Base-by-base conservation (phyloP, 1,140 invertebrate genomes). In the Diachasma alloeum region DNA sequence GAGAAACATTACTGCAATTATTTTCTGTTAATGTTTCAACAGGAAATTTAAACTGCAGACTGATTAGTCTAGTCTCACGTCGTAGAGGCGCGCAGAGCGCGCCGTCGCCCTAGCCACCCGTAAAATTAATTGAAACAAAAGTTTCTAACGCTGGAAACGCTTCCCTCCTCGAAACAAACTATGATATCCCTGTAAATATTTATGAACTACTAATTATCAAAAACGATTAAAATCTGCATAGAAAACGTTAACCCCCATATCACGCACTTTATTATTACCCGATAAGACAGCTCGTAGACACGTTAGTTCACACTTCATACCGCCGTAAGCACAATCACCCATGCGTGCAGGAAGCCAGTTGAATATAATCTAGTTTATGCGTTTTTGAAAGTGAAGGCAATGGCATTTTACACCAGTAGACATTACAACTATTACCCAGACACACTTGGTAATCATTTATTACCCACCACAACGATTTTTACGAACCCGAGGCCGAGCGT, bases 401-500 rank as follows among this genome's bases (percentile, higher is more conserved):
- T 63, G 59, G 59, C 59, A 63, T 63, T 63, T 63, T 26, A 63
- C 59, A 63, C 59, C 4, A 19, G 11, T 15, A 63, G 24, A 26
- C 48, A 17, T 31, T 31, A 19, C 48, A 19, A 56, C 39, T 19
- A 31, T 31, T 59, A 59, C 22, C 9, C 53, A 17, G 19, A 31
- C 59, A 63, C 59, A 63, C 11, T 6, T 15, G 4, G 4, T 17
- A 63, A 63, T 63, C 59, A 63, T 63, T 63, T 63, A 63, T 63
- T 63, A 63, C 22, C 19, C 2, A 6, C n/a, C 48, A 19, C 17
- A 63, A 26, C 22, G 8, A 63, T 63, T 63, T 63, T 63, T 63
- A 6, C 19, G n/a, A 56, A n/a, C 9, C 63, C 78, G 80, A 78
- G 67, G 76, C 76, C 78, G 73, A 68, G 72, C 76, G 69, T 22